Conservation (phyloP, 2,888 invertebrate genomes). For the Scaptomyza flava region DNA sequence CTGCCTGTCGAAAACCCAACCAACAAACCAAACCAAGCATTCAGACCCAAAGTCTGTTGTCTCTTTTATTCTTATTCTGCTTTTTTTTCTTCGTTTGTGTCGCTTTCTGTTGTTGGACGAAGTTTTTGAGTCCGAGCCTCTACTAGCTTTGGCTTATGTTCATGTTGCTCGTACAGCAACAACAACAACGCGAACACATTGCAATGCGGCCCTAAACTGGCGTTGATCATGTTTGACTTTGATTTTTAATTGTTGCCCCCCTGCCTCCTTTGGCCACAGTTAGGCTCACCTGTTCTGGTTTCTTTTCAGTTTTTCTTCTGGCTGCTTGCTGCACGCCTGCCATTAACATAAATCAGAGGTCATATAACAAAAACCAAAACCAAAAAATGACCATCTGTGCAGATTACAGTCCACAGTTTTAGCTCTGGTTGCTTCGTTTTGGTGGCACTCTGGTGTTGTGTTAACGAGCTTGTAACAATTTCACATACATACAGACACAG, state of each 20-base stretch:
- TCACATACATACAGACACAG: slow-evolving; percentile 69
- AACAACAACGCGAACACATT: slow-evolving; percentile 50
- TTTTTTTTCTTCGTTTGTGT: neutral
- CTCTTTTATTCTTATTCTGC: slow-evolving; percentile 13
- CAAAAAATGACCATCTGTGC: slow-evolving; percentile 1
- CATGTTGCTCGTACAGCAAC: slow-evolving; percentile 72
- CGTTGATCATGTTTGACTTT: slow-evolving; percentile 84
- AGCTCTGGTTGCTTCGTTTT: slow-evolving; percentile 3
- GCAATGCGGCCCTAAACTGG: slow-evolving; percentile 77
- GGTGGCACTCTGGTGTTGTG: slow-evolving; percentile 68
- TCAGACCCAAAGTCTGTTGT: slow-evolving; percentile 29
- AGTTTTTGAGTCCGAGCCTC: slow-evolving; percentile 25
- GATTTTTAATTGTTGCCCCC: slow-evolving; percentile 84
- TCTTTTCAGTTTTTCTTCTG: slow-evolving; percentile 1
- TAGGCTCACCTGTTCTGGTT: slow-evolving; percentile 75
- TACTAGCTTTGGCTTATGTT: slow-evolving; percentile 59
- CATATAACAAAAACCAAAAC: slow-evolving; percentile 43
- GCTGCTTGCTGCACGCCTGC: slow-evolving; percentile 30
- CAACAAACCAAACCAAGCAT: slow-evolving; percentile 22
- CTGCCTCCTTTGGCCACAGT: slow-evolving; percentile 26
- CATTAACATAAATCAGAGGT: slow-evolving; percentile 80
- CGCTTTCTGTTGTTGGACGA: neutral
- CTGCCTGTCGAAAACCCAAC: slow-evolving; percentile 27
- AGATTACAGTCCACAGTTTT: slow-evolving; percentile 26
- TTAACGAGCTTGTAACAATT: slow-evolving; percentile 84